Evolutionary conservation across 1,140 invertebrate genomes (phyloP), one percentile per base, ranked within the genome.

Genomic region (Euschistus heros): DNA sequence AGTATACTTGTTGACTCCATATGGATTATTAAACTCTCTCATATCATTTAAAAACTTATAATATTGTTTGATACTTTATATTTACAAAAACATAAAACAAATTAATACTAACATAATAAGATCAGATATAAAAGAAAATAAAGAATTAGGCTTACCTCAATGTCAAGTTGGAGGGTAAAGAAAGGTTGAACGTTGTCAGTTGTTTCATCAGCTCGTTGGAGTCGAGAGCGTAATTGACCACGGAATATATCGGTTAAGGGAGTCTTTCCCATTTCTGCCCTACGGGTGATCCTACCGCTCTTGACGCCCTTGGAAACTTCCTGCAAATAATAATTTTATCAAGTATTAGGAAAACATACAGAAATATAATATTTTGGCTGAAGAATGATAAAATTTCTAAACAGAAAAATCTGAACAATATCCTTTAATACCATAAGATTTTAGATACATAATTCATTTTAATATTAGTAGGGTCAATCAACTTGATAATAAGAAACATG

Each of bases 221-320:
- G 80, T 13, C 87, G 83, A n/a, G 89, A 90, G 61, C 92, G 82
- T 47, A 94, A 81, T 72, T 92, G 86, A 18, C 94, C 94, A 62
- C 90, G 84, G 78, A 97, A 96, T 67, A 97, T 94, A 70, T 94
- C 89, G 24, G 89, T 91, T 5, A 97, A 80, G 0, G 93, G 92
- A n/a, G 92, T 92, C 69, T 84, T 83, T 61, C 80, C 85, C 74
- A 92, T 86, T 69, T 87, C 84, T 46, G 89, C 88, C 71, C 85
- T 86, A 50, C 91, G 78, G 61, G 92, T 93, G 24, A 93, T 82
- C 47, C 87, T 84, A 67, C 88, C 87, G 76, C 90, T 91, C 76
- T 95, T 94, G 67, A 89, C 87, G 75, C 90, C 91, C 76, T 95
- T 94, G 13, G 86, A 85, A 3, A 68, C 66, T 57, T 68, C 69